Percentiles rank a stretch among this genome's conserved stretches.
Conservation (phyloP, 2,113 vertebrate species). For the Cygnus buccinator region DNA sequence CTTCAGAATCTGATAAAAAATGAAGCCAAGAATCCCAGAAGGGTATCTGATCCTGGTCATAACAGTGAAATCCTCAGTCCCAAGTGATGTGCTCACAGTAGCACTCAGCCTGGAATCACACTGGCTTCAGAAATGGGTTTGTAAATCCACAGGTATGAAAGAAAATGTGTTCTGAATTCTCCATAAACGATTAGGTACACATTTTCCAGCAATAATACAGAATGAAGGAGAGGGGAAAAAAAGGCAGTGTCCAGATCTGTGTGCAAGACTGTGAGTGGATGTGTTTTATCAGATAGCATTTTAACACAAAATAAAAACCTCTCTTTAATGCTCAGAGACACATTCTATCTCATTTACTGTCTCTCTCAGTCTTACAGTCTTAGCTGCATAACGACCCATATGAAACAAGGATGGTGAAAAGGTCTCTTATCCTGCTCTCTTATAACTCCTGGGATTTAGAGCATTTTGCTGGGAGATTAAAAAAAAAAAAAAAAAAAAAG, state of each 20-base stretch:
- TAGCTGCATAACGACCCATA: neutral
- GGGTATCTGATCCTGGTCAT: neutral
- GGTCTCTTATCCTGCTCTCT: neutral
- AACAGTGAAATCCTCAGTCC: neutral
- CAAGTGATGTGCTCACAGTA: neutral
- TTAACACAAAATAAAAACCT: neutral
- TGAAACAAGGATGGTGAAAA: neutral
- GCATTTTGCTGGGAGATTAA: neutral
- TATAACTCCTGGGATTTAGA: neutral
- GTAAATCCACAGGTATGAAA: neutral
- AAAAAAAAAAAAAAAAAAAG: neutral
- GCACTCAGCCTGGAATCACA: neutral
- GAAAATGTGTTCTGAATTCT: neutral
- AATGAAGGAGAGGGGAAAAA: neutral
- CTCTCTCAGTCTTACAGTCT: neutral
- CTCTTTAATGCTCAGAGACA: neutral
- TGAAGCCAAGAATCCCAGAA: neutral
- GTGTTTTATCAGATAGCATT: neutral
- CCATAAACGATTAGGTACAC: rapidly evolving
- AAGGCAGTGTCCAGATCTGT: neutral
- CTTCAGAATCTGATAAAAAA: neutral
- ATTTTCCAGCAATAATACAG: neutral
- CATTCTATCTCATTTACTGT: neutral
- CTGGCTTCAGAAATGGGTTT: neutral
- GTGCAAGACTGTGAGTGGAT: neutral